Evolutionary conservation across 2,888 invertebrate genomes (phyloP), one percentile per base, ranked within the genome.

Genomic region (Pyrrhosoma nymphula): DNA sequence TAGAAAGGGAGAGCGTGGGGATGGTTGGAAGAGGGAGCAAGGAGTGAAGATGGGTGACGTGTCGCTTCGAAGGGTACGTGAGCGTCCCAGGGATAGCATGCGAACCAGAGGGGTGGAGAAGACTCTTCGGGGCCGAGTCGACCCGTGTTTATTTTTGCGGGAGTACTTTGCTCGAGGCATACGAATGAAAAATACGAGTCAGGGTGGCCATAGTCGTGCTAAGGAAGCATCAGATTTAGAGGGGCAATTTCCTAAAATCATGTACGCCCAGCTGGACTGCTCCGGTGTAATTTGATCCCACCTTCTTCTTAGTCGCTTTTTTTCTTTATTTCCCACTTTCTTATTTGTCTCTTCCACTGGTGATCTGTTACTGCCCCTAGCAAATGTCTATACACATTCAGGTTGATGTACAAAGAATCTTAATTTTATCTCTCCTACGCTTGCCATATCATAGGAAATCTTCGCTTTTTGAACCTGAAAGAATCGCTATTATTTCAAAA

Each of bases 11-110:
- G n/a, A 69, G n/a, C 26, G 26, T 0, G 69, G 69, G 26, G n/a
- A 69, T 10, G 60, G 60, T 47, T 47, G 60, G 20, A 12, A 60
- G 60, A 69, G 26, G 69, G n/a, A 69, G n/a, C 23, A 69, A 10
- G 39, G 88, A 60, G 60, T n/a, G 90, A 56, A 90, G 90, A 90
- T 56, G 56, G 90, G 90, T 90, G 90, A 90, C 90, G 90, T 56
- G 88, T 88, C 88, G 16, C 88, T 47, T 55, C 26, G n/a, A 30
- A 90, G 90, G 60, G 90, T 30, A 47, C 90, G 90, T 90, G 90
- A 90, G 90, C 18, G 56, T 60, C 35, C 69, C 69, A 4, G 90
- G 30, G 90, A 56, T 30, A n/a, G 47, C 20, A 35, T 6, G 39
- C 18, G 88, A 20, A 47, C 47, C 8, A 47, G 47, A 47, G 47